Conservation (phyloP, 2,888 invertebrate genomes). For the Halictus ligatus region DNA sequence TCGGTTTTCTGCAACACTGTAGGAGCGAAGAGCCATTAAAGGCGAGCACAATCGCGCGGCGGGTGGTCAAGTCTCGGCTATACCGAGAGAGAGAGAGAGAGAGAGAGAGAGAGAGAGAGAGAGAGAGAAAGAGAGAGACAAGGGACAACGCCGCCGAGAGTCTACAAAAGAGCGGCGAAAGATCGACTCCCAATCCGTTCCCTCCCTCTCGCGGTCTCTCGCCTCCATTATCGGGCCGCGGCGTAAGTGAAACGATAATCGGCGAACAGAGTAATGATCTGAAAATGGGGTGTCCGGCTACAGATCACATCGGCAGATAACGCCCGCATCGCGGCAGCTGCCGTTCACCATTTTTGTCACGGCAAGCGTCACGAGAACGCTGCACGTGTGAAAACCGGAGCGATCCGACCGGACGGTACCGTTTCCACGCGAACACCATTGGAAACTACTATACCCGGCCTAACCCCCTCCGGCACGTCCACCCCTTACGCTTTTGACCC, state of each 20-base stretch:
- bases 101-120: not conserved
- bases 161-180: not conserved
- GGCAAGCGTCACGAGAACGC: conserved; percentile 26
- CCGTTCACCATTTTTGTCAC: conserved; percentile 51
- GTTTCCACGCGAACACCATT: conserved; percentile 3
- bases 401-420: conserved; percentile 24
- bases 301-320: conserved; percentile 80
- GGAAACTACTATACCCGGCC: not conserved
- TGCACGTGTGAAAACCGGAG: conserved; percentile 15
- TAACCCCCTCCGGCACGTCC: not conserved
- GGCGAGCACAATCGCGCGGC: conserved; percentile 77
- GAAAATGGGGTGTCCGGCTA: conserved; percentile 74
- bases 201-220: conserved; percentile 34
- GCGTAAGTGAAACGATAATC: conserved; percentile 79
- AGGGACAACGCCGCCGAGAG: conserved; percentile 17
- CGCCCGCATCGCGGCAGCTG: conserved; percentile 83
- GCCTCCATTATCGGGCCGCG: conserved; percentile 61
- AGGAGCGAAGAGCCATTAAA: conserved; percentile 72
- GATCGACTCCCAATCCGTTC: not conserved
- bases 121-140: conserved; percentile 15
- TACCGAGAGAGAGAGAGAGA: not conserved
- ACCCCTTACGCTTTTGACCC: conserved; percentile 43
- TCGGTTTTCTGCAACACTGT: conserved; percentile 56
- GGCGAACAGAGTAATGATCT: conserved; percentile 75
- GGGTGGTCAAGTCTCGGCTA: conserved; percentile 68